Base-by-base conservation (phyloP, 1,140 invertebrate genomes). In the Phthorimaea operculella region DNA sequence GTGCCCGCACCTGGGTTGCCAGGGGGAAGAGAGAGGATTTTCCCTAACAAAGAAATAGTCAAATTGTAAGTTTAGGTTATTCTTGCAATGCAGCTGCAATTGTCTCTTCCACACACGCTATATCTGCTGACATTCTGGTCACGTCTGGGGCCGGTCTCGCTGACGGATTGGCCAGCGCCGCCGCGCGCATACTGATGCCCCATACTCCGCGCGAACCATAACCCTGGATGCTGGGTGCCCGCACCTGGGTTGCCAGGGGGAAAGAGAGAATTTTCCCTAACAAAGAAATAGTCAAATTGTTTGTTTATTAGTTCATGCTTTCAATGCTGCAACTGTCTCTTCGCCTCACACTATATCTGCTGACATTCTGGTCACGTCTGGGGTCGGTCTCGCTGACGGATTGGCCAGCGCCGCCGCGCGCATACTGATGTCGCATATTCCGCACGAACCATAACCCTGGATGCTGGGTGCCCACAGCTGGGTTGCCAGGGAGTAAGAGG, bases 151-250 rank as follows among this genome's bases (percentile, higher is more conserved):
- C n/a, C 28, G 64, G 57, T 59, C 55, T 59, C 62, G 62, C 62
- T 70, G 67, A 70, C 64, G 67, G 63, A 66, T 68, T 69, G 67
- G 57, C 44, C 55, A 52, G 50, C 52, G 47, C 12, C 45, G 49
- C 56, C n/a, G 50, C 57, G 49, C 15, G 66, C 66, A 69, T 69
- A 69, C 63, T 57, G 63, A 69, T 66, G 57, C 39, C 33, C 12
- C 21, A 60, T 66, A 66, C 57, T 66, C 60, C 63, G 61, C 63
- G 66, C 66, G 66, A 70, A 70, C n/a, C 60, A 70, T 70, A 64
- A 58, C 59, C 59, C 53, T 15, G 61, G 63, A n/a, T 6, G 21
- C 21, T 28, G 21, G 21, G 6, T 28, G 21, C 21, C 21, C 2
- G 6, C 2, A 28, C 21, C 21, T 28, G 21, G 21, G 21, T 28